phyloP scores from a whole-genome alignment of 2,113 vertebrate genomes.

The Engraulis encrasicolus region DNA sequence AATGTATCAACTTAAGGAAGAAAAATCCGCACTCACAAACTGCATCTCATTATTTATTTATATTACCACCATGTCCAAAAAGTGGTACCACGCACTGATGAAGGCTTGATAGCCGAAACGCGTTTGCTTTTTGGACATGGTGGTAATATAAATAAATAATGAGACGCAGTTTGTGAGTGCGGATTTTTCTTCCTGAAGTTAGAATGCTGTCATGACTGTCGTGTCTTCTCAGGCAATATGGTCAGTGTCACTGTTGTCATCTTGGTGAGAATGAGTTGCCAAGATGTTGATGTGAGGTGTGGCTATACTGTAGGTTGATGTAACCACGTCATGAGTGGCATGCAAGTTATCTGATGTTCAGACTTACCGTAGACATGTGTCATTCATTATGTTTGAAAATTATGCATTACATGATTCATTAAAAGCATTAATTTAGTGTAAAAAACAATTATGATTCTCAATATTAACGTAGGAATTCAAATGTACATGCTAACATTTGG shows the following conservation, averaged over 20 bases:
- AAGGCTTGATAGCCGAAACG: too few relatives aligned
- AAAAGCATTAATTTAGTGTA: not conserved
- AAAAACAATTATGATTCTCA: not conserved
- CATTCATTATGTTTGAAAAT: not conserved
- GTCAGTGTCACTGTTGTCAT: not conserved
- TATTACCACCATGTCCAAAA: too few relatives aligned
- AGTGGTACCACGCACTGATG: too few relatives aligned
- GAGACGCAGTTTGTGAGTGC: too few relatives aligned
- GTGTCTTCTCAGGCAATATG: not conserved
- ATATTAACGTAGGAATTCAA: not conserved
- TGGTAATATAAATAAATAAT: too few relatives aligned
- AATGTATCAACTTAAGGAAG: too few relatives aligned
- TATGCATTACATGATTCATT: not conserved
- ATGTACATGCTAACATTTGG: not conserved
- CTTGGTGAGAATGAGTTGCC: not conserved
- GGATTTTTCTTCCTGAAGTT: too few relatives aligned
- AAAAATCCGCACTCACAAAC: too few relatives aligned
- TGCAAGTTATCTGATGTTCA: not conserved
- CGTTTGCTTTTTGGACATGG: too few relatives aligned
- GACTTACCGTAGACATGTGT: not conserved
- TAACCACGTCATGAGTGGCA: not conserved
- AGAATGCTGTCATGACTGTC: not conserved
- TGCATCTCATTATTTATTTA: too few relatives aligned
- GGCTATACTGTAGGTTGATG: not conserved
- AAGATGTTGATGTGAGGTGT: not conserved